A percentile compares a stretch with the other conserved stretches of the same genome.
These are phyloP conservation scores for Athalia cordata DNA, from an alignment of 2,888 invertebrate species.

Conservation along the genomic window DNA sequence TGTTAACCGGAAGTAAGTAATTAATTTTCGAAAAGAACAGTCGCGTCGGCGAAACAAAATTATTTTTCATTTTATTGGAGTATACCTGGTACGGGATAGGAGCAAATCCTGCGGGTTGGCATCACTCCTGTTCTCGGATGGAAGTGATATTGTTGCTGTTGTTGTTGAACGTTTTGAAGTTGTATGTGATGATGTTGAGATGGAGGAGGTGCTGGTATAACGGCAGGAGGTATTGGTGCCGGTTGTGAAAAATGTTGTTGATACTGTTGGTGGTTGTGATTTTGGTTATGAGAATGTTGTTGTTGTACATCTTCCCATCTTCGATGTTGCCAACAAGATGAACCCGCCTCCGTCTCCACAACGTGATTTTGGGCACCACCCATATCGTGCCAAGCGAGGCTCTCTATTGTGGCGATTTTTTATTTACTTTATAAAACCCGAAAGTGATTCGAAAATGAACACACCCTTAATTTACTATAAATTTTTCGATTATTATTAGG, in stretches of 20 bases:
- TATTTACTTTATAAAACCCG: not conserved
- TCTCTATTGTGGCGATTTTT: constrained; percentile 45
- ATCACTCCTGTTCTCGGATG: constrained; percentile 15
- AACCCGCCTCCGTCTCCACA: constrained; percentile 60
- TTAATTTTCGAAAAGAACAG: not conserved
- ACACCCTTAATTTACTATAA: not conserved
- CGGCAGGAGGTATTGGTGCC: not conserved
- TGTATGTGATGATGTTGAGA: constrained; percentile 45
- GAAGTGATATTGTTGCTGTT: constrained; percentile 54
- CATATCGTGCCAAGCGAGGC: constrained; percentile 54
- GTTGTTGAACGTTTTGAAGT: constrained; percentile 53
- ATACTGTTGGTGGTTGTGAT: constrained; percentile 59
- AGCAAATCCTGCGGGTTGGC: constrained; percentile 30
- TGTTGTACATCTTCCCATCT: constrained; percentile 61
- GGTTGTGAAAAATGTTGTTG: constrained; percentile 51
- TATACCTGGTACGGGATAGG: constrained; percentile 38
- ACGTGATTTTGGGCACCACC: constrained; percentile 59
- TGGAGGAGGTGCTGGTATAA: not conserved
- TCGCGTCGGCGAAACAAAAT: too few species aligned
- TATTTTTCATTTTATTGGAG: too few species aligned
- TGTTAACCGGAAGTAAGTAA: not conserved
- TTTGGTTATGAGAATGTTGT: constrained; percentile 57
- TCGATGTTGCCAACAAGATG: constrained; percentile 70
- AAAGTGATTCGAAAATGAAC: constrained; percentile 34
- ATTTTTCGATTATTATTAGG: not conserved